These are phyloP conservation scores for Loris lydekkerianus DNA, from an alignment of 2,797 vertebrate species.

Conservation along the genomic window DNA sequence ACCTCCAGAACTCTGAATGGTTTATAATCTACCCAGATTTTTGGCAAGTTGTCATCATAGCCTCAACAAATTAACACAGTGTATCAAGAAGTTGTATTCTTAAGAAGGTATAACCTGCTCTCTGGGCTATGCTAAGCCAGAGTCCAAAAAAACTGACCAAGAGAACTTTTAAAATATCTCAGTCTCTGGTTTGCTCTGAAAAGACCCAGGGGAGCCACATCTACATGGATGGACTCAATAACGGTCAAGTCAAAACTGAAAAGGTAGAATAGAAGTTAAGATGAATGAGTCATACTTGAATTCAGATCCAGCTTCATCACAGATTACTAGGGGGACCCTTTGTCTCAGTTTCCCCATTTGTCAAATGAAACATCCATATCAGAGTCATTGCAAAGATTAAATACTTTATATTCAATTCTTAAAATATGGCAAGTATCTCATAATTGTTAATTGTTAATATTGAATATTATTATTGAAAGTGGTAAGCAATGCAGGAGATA, in stretches of 20 bases:
- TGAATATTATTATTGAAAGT: conserved; percentile 38
- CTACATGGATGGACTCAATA: neutral
- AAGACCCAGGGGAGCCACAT: neutral
- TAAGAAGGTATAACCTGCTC: neutral
- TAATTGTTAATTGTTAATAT: neutral
- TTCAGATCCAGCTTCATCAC: neutral
- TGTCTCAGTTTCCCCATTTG: neutral
- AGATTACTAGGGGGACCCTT: neutral
- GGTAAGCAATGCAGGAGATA: neutral
- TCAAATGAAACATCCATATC: neutral
- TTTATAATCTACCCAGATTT: neutral
- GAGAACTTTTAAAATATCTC: neutral
- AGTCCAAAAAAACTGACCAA: conserved; percentile 15
- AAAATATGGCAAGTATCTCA: neutral
- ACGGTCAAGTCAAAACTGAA: neutral
- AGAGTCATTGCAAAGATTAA: neutral
- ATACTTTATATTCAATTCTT: conserved; percentile 16
- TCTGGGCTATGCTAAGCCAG: neutral
- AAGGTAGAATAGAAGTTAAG: neutral
- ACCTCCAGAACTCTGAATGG: neutral
- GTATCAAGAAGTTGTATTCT: neutral
- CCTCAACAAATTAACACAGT: neutral
- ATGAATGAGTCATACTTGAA: neutral
- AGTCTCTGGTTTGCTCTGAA: neutral
- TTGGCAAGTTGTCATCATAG: neutral